Percentiles rank a stretch among this genome's conserved stretches.
phyloP scores from a whole-genome alignment of 2,888 invertebrate species.

The Rotaria macrura region DNA sequence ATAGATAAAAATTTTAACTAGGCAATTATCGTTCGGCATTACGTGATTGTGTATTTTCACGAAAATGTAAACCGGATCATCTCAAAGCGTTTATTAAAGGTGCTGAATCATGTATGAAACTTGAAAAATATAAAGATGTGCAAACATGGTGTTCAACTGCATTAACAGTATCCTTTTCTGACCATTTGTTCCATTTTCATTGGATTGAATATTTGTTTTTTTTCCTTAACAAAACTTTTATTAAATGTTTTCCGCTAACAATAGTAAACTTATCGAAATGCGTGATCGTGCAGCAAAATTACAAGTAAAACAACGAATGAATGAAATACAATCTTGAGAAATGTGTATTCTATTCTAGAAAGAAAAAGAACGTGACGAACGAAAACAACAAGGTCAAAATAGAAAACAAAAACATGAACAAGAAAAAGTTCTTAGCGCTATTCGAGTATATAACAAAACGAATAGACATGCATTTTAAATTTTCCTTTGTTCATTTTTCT shows the following conservation, averaged over 20 bases:
- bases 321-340: too few relatives aligned
- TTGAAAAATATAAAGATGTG: slow-evolving; percentile 62
- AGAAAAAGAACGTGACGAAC: slow-evolving; percentile 40
- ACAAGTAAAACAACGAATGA: slow-evolving; percentile 45
- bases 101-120: slow-evolving; percentile 62
- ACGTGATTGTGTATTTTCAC: slow-evolving; percentile 67
- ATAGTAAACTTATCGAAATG: slow-evolving; percentile 56
- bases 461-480: neutral
- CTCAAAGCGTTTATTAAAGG: slow-evolving; percentile 64
- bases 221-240: slow-evolving; percentile 16
- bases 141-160: slow-evolving; percentile 63
- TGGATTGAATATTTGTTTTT: neutral
- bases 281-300: slow-evolving; percentile 54
- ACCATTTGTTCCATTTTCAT: slow-evolving; percentile 19
- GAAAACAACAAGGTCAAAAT: slow-evolving; percentile 40
- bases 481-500: neutral
- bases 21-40: slow-evolving; percentile 60
- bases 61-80: slow-evolving; percentile 66
- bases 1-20: slow-evolving; percentile 35
- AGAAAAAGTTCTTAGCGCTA: slow-evolving; percentile 38
- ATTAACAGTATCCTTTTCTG: slow-evolving; percentile 51
- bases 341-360: slow-evolving; percentile 36
- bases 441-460: slow-evolving; percentile 37
- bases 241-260: slow-evolving; percentile 50
- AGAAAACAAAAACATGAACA: slow-evolving; percentile 39